phyloP scores from a whole-genome alignment of 2,113 vertebrate genomes.

The Cairina moschata region DNA sequence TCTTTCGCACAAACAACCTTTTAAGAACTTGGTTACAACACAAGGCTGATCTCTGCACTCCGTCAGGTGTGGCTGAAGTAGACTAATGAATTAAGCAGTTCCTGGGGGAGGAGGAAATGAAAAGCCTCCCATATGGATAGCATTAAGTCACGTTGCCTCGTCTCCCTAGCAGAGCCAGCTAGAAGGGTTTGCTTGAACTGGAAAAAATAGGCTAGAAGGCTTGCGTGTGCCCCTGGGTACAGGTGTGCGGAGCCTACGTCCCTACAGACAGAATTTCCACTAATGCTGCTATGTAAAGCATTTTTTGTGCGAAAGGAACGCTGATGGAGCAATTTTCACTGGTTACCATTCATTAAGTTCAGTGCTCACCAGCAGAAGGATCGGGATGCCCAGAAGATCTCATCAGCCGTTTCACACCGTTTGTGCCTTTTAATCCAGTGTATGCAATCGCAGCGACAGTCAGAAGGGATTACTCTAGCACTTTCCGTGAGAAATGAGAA shows the following conservation, averaged over 20 bases:
- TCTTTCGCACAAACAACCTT: not conserved
- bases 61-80: not conserved
- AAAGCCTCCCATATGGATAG: not conserved
- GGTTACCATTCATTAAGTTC: not conserved
- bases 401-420: not conserved
- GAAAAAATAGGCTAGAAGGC: not conserved
- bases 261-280: not conserved
- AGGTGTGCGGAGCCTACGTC: not conserved
- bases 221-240: accelerated
- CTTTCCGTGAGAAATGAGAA: not conserved
- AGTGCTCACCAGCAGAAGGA: not conserved
- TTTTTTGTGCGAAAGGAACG: not conserved
- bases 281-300: not conserved
- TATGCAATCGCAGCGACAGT: not conserved
- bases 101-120: not conserved
- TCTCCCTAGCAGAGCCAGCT: not conserved
- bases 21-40: not conserved
- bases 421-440: not conserved
- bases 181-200: not conserved
- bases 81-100: not conserved
- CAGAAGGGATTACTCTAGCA: not conserved
- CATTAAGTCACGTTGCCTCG: accelerated
- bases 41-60: not conserved
- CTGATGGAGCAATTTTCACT: not conserved
- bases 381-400: not conserved